These are phyloP conservation scores for Phymatocera aterrima DNA, from an alignment of 2,888 invertebrate species.

Conservation along the genomic window DNA sequence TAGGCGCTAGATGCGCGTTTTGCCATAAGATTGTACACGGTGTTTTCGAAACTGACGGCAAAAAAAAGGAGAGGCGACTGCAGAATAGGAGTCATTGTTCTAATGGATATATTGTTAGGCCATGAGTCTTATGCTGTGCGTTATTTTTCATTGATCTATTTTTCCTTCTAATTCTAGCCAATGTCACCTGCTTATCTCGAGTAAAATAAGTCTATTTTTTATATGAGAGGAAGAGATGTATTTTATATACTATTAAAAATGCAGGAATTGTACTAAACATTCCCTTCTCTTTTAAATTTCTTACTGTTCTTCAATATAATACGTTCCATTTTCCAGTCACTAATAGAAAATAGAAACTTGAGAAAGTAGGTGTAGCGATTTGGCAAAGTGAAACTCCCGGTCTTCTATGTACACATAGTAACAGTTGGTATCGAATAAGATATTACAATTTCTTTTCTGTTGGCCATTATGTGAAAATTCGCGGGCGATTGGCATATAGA, in stretches of 20 bases:
- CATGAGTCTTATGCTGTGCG: too few species aligned
- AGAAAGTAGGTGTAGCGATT: slow-evolving; percentile 35
- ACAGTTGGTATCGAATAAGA: slow-evolving; percentile 21
- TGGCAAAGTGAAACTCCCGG: neutral
- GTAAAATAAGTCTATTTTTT: slow-evolving; percentile 44
- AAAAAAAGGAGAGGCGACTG: too few species aligned
- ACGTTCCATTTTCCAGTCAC: slow-evolving; percentile 3
- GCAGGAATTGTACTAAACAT: slow-evolving; percentile 18
- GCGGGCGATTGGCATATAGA: too few species aligned
- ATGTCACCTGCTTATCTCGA: slow-evolving; percentile 41
- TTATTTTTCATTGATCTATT: too few species aligned
- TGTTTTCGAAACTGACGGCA: too few species aligned
- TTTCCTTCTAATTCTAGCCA: neutral
- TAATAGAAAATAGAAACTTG: slow-evolving; percentile 21
- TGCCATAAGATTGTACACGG: too few species aligned
- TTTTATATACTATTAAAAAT: slow-evolving; percentile 27
- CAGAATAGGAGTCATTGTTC: too few species aligned
- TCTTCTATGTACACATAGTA: too few species aligned
- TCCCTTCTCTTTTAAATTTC: neutral
- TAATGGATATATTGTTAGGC: too few species aligned
- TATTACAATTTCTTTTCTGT: too few species aligned
- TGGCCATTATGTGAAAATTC: too few species aligned
- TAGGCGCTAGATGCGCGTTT: too few species aligned
- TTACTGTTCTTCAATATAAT: neutral
- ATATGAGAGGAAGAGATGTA: slow-evolving; percentile 33